Conservation (phyloP, 2,113 vertebrate species). For the Beaufortia kweichowensis region DNA sequence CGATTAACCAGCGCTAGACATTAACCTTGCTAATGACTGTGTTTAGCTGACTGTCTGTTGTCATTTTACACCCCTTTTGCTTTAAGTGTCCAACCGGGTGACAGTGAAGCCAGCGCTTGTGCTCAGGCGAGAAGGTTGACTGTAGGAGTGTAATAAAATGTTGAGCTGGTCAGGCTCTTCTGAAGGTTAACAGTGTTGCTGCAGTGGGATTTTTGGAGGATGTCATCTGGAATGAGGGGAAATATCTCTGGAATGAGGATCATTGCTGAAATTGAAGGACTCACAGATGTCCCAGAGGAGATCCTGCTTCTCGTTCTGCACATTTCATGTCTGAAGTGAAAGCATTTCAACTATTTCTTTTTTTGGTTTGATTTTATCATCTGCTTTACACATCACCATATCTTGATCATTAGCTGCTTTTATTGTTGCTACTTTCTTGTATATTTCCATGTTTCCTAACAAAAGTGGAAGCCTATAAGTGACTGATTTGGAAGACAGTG, state of each 20-base stretch:
- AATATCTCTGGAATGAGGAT: slow-evolving; percentile 9
- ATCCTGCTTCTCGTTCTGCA: not conserved
- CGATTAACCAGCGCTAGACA: slow-evolving; percentile 59
- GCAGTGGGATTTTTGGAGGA: slow-evolving; percentile 52
- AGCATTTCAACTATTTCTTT: too few species aligned
- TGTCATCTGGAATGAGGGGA: slow-evolving; percentile 56
- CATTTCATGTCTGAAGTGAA: not conserved
- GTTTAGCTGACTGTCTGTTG: slow-evolving; percentile 58
- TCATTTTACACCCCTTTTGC: slow-evolving; percentile 54
- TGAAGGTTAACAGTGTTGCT: slow-evolving; percentile 68
- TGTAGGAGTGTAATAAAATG: slow-evolving; percentile 66
- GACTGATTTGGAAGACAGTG: too few species aligned
- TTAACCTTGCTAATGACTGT: slow-evolving; percentile 63
- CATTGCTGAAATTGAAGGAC: slow-evolving; percentile 15
- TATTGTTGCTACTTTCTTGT: too few species aligned
- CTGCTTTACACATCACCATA: not conserved
- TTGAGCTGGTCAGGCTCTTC: slow-evolving; percentile 56
- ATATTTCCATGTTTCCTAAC: too few species aligned
- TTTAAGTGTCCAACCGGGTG: slow-evolving; percentile 62
- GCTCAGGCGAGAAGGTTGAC: slow-evolving; percentile 11
- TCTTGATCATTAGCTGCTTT: not conserved
- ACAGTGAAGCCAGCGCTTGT: slow-evolving; percentile 4
- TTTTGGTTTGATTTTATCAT: not conserved
- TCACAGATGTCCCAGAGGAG: slow-evolving; percentile 1
- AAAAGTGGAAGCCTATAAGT: too few species aligned